These are phyloP conservation scores for Argyrosomus regius DNA, from an alignment of 2,797 vertebrate species.

Conservation along the genomic window DNA sequence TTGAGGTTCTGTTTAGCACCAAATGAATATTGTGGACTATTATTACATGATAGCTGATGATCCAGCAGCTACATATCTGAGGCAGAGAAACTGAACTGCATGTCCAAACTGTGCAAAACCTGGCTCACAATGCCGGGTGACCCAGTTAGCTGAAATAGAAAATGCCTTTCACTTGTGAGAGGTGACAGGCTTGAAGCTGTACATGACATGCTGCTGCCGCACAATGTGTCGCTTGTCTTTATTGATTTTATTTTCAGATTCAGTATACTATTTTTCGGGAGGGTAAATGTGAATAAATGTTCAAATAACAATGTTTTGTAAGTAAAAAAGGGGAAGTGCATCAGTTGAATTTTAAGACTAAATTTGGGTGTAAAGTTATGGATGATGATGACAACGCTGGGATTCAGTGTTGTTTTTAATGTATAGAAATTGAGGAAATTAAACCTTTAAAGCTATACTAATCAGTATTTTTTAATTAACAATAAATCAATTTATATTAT, in stretches of 20 bases:
- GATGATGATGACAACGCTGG: too few relatives aligned
- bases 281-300: too few relatives aligned
- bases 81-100: conserved; percentile 9
- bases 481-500: not conserved
- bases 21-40: not conserved
- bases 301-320: not conserved
- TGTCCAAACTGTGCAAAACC: not conserved
- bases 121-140: conserved; percentile 27
- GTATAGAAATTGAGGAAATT: not conserved
- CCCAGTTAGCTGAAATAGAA: conserved; percentile 50
- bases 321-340: not conserved
- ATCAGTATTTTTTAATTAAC: not conserved
- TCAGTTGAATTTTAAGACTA: too few relatives aligned
- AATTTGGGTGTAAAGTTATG: not conserved
- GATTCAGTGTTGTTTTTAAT: not conserved
- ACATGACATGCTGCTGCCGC: not conserved
- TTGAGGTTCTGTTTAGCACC: not conserved
- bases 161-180: conserved; percentile 23
- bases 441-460: not conserved
- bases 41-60: not conserved
- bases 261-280: too few relatives aligned
- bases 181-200: not conserved
- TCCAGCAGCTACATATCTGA: not conserved
- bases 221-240: not conserved
- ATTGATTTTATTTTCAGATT: not conserved